Percentiles rank a stretch among this genome's conserved stretches.
phyloP scores from a whole-genome alignment of 2,797 vertebrate species.

The Sus cebifrons region DNA sequence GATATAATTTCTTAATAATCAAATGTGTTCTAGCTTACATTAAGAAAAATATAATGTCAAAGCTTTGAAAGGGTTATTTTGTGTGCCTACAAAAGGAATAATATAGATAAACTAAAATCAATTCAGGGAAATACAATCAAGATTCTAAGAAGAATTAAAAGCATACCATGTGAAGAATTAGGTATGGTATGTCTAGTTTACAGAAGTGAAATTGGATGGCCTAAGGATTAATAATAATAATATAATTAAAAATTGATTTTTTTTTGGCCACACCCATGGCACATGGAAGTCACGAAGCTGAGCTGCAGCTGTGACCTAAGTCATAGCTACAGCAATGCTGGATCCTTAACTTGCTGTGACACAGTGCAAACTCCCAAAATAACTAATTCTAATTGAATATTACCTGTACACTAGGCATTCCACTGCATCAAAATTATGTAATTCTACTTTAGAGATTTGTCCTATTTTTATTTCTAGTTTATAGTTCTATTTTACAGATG shows the following conservation, averaged over 20 bases:
- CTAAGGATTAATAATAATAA: neutral
- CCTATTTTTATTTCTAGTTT: neutral
- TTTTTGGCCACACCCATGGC: too few species aligned
- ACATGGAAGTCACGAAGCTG: too few species aligned
- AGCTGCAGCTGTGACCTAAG: too few species aligned
- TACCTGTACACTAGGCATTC: neutral
- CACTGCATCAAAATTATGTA: neutral
- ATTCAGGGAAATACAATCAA: neutral
- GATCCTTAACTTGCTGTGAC: too few species aligned
- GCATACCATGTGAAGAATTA: neutral
- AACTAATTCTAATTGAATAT: neutral
- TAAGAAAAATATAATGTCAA: conserved; percentile 41
- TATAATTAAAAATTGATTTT: neutral
- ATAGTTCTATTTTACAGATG: neutral
- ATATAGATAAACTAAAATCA: conserved; percentile 27
- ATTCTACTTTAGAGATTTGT: neutral
- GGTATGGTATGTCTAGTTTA: neutral
- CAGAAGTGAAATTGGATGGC: neutral
- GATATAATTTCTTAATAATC: conserved; percentile 17
- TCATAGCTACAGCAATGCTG: too few species aligned
- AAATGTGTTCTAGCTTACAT: neutral
- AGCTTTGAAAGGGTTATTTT: neutral
- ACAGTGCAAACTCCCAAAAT: neutral
- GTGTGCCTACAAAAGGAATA: neutral
- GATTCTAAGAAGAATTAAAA: neutral